Conservation (phyloP, 92 coral and sea anemone species). For the Porites divaricata region DNA sequence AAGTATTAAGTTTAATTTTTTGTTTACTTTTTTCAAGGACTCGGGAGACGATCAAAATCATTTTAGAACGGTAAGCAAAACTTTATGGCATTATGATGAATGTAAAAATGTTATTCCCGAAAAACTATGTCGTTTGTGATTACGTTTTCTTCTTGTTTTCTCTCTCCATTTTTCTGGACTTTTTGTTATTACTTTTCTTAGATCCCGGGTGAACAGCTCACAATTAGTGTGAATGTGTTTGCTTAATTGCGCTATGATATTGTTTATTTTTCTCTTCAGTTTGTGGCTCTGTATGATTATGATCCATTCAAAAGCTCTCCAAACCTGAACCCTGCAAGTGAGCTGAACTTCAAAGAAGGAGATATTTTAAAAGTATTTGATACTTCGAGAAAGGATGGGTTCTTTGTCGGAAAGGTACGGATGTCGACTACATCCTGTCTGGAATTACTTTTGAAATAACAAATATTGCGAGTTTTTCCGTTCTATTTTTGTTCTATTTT, state of each 20-base stretch:
- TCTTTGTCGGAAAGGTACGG: constrained; percentile 80
- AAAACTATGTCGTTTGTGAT: too few species aligned
- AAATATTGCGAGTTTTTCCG: too few species aligned
- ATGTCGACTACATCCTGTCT: neutral
- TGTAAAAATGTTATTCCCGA: too few species aligned
- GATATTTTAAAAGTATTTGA: constrained; percentile 89
- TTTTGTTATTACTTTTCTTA: too few species aligned
- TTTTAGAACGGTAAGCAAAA: constrained; percentile 36
- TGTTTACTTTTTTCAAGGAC: neutral
- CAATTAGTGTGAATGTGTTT: neutral
- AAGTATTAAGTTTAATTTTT: neutral
- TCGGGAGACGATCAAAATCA: constrained; percentile 25
- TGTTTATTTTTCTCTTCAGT: constrained; percentile 47
- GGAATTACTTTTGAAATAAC: too few species aligned
- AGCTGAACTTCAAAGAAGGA: constrained; percentile 89
- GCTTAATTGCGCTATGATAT: neutral
- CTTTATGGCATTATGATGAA: constrained; percentile 2
- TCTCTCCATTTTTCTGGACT: too few species aligned
- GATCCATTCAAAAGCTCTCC: constrained; percentile 95
- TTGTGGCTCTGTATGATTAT: constrained; percentile 91
- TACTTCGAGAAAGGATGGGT: constrained; percentile 87
- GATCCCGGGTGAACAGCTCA: too few species aligned
- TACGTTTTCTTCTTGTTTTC: too few species aligned
- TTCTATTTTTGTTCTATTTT: too few species aligned
- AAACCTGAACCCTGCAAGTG: constrained; percentile 87